Evolutionary conservation across 1,140 invertebrate species (phyloP).

Genomic region (Nixonia krombeini): DNA sequence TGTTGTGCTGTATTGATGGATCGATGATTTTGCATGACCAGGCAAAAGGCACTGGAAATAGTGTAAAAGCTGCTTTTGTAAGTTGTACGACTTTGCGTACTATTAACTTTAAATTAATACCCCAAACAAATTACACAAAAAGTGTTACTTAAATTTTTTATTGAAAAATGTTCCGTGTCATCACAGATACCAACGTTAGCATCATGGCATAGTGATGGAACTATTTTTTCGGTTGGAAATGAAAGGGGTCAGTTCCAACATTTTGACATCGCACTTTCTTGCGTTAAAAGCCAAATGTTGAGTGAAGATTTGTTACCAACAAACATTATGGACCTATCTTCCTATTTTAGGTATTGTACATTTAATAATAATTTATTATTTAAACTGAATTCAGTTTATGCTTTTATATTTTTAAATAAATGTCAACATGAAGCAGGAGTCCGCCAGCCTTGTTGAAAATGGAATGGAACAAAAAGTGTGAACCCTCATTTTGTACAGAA

Average conservation of each 20-base stretch:
- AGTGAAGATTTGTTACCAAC: conserved; percentile 78
- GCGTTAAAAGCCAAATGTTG: conserved; percentile 78
- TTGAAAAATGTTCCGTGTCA: too few relatives aligned
- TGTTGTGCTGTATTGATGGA: conserved; percentile 84
- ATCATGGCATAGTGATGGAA: conserved; percentile 81
- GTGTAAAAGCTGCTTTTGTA: conserved; percentile 78
- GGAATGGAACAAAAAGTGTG: conserved; percentile 74
- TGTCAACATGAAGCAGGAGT: conserved; percentile 43
- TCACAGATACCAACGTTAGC: conserved; percentile 81
- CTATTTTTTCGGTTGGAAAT: conserved; percentile 79
- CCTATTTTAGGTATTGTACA: conserved; percentile 76
- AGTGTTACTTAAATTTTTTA: too few relatives aligned
- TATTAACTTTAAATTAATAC: too few relatives aligned
- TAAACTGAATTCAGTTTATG: too few relatives aligned
- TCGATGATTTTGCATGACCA: conserved; percentile 82
- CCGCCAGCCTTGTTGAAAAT: conserved; percentile 74
- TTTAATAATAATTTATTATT: not conserved
- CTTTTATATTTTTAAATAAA: too few relatives aligned
- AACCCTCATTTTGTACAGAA: conserved; percentile 66
- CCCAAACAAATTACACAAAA: too few relatives aligned
- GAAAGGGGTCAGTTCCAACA: conserved; percentile 83
- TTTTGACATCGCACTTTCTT: conserved; percentile 80
- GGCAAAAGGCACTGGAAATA: conserved; percentile 75
- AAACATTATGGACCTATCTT: conserved; percentile 78
- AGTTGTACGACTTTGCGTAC: conserved; percentile 53